phyloP scores from a whole-genome alignment of 2,797 vertebrate species.

The Scleropages formosus region DNA sequence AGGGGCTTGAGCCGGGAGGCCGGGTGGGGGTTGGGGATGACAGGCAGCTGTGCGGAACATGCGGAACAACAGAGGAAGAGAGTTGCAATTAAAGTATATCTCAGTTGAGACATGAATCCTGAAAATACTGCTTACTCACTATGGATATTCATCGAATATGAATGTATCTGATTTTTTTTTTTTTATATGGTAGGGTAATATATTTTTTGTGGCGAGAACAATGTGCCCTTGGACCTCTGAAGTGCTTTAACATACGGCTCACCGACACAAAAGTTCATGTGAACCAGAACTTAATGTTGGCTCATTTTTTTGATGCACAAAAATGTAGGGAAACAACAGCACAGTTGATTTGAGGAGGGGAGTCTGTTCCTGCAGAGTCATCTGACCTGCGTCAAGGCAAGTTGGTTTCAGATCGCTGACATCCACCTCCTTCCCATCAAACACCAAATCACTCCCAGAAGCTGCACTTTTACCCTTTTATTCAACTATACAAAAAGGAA shows the following conservation, averaged over 20 bases:
- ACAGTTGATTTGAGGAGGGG: neutral
- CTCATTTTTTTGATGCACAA: slow-evolving; percentile 28
- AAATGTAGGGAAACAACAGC: slow-evolving; percentile 33
- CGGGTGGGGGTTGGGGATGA: neutral
- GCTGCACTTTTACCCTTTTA: neutral
- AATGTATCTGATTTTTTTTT: too few relatives aligned
- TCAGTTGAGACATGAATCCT: neutral
- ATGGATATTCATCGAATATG: too few relatives aligned
- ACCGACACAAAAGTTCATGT: slow-evolving; percentile 63
- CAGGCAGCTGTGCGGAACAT: too few relatives aligned
- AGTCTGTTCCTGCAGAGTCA: neutral
- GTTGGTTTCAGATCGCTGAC: neutral
- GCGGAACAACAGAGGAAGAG: too few relatives aligned
- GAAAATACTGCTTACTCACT: too few relatives aligned
- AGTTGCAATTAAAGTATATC: neutral
- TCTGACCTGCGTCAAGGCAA: neutral
- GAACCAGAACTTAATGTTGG: slow-evolving; percentile 49
- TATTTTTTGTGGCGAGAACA: too few relatives aligned
- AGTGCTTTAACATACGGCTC: slow-evolving; percentile 34
- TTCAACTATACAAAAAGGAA: slow-evolving; percentile 8
- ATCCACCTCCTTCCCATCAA: neutral
- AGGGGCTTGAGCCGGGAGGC: neutral
- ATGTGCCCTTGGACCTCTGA: slow-evolving; percentile 29
- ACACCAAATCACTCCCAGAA: neutral
- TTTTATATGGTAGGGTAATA: too few relatives aligned